Evolutionary conservation across 1,140 invertebrate genomes (phyloP).

Genomic region (Parasteatoda tepidariorum): DNA sequence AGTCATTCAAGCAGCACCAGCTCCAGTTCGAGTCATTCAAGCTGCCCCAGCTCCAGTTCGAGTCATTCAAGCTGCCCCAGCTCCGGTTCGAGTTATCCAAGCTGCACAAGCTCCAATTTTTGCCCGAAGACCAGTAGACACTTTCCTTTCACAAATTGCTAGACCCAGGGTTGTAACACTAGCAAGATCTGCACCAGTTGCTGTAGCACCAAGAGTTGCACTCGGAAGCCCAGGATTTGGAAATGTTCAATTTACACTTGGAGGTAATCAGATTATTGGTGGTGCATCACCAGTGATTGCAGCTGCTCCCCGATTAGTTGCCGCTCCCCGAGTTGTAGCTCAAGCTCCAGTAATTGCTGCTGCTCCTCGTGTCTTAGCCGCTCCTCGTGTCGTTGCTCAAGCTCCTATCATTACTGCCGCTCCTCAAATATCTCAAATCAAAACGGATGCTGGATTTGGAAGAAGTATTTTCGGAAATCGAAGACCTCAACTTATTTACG

Average conservation of each 20-base stretch:
- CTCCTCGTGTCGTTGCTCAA: not conserved
- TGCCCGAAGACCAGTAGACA: slow-evolving; percentile 16
- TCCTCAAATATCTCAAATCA: slow-evolving; percentile 29
- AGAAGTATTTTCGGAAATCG: not conserved
- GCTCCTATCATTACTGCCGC: not conserved
- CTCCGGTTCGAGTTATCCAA: slow-evolving; percentile 20
- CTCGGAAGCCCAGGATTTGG: not conserved
- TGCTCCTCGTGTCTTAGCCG: not conserved
- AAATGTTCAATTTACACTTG: slow-evolving; percentile 34
- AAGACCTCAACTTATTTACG: slow-evolving; percentile 31
- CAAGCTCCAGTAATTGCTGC: not conserved
- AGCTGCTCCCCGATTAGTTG: not conserved
- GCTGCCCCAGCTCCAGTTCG: not conserved
- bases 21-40: not conserved
- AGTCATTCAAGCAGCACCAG: not conserved
- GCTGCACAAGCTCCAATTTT: not conserved
- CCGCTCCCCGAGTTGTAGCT: not conserved
- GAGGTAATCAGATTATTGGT: slow-evolving; percentile 20
- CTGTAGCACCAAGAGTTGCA: slow-evolving; percentile 11
- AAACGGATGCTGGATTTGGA: slow-evolving; percentile 6
- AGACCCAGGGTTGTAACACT: not conserved
- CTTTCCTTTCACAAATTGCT: slow-evolving; percentile 10
- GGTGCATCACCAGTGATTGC: not conserved
- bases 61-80: not conserved
- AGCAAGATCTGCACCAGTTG: not conserved